Evolutionary conservation across 2,113 vertebrate genomes (phyloP), one percentile per base, ranked within the genome.

Genomic region (Podilymbus podiceps): DNA sequence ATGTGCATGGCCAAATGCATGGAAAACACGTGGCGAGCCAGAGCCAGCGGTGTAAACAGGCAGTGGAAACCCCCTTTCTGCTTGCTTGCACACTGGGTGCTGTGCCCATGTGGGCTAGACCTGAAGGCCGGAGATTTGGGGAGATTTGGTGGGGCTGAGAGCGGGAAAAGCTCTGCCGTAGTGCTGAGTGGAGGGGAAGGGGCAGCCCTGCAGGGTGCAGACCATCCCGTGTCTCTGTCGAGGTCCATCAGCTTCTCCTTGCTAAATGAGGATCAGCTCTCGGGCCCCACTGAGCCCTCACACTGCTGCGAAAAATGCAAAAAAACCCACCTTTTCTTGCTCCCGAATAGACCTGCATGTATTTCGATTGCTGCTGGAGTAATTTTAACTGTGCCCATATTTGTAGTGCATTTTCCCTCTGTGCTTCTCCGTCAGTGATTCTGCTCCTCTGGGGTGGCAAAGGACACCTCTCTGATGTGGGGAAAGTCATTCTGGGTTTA

Each of bases 1-100:
- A 1, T 4, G 10, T 18, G 31, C 66, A 6, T 0, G 3, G 40
- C 35, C 69, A 88, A 56, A 69, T 0, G 4, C n/a, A 46, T 46
- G 28, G 63, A 69, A 84, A 52, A 5, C 22, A 60, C 15, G 0
- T 0, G 0, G 59, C 5, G 20, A 66, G 44, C 18, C 38, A 40
- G 42, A 49, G 52, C 14, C 64, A 74, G 49, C 0, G 0, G 31
- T 8, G n/a, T 6, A 19, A 64, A 33, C 4, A 9, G 60, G n/a
- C 47, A 67, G 46, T 38, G 38, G 69, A 46, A 63, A 13, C 4
- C 22, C 56, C 56, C n/a, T 49, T 23, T 12, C 42, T 3, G 2
- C 67, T 78, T 31, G 8, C 52, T 38, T 21, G 50, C 21, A 16
- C 56, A 8, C 11, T 2, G 3, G 20, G 35, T 25, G 35, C 64